These are phyloP conservation scores for Drosophila littoralis DNA, from an alignment of 1,140 invertebrate species.

Conservation along the genomic window DNA sequence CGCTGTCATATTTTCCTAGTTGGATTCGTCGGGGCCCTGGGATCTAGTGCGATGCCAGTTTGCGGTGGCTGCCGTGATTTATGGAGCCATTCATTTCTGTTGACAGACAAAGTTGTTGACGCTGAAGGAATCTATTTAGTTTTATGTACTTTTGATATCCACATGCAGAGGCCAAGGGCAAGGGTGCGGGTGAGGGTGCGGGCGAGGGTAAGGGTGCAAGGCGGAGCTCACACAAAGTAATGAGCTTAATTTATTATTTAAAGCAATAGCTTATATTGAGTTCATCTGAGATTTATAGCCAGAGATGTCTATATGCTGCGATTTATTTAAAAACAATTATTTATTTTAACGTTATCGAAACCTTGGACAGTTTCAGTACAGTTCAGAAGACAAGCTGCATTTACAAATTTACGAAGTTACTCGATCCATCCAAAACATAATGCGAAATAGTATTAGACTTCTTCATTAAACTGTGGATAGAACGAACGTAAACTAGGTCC, in stretches of 20 bases:
- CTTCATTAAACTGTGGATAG: too few relatives aligned
- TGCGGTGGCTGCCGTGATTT: slow-evolving; percentile 74
- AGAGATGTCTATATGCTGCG: slow-evolving; percentile 10
- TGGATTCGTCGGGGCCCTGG: slow-evolving; percentile 1
- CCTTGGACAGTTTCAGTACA: slow-evolving; percentile 5
- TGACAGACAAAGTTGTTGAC: slow-evolving; percentile 84
- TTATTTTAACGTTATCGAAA: slow-evolving; percentile 42
- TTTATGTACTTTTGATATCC: slow-evolving; percentile 76
- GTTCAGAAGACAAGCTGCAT: too few relatives aligned
- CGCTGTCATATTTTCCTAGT: slow-evolving; percentile 64
- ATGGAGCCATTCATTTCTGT: slow-evolving; percentile 84
- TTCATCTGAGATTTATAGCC: slow-evolving; percentile 21
- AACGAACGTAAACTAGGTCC: too few relatives aligned
- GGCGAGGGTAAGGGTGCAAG: slow-evolving; percentile 3
- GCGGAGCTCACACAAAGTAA: slow-evolving; percentile 41
- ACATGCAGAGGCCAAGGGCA: slow-evolving; percentile 14
- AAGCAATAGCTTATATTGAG: slow-evolving; percentile 25
- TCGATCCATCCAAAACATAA: too few relatives aligned
- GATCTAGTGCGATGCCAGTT: slow-evolving; percentile 38
- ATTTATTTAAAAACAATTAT: slow-evolving; percentile 37
- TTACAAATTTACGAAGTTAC: too few relatives aligned
- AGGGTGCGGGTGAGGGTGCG: slow-evolving; percentile 7
- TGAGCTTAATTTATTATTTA: slow-evolving; percentile 70
- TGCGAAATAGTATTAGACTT: too few relatives aligned
- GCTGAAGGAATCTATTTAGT: slow-evolving; percentile 80